phyloP scores from a whole-genome alignment of 2,888 invertebrate species.

The Geophilus truncorum region DNA sequence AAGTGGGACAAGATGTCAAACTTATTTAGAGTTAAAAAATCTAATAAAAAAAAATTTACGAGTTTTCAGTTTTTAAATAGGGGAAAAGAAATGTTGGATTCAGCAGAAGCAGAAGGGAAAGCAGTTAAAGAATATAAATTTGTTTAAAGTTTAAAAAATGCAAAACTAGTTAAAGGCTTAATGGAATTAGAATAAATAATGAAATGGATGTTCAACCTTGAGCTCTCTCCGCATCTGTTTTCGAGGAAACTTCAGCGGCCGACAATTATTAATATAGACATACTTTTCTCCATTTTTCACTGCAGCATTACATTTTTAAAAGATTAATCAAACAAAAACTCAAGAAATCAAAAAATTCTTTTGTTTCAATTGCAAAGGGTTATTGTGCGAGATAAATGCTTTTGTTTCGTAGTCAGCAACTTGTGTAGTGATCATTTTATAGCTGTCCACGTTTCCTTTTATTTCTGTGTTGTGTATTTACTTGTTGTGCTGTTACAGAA shows the following conservation, averaged over 20 bases:
- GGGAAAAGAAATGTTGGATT: not conserved
- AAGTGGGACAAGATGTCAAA: not conserved
- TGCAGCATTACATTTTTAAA: too few relatives aligned
- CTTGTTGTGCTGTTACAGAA: not conserved
- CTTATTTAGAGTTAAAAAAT: not conserved
- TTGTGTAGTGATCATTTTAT: not conserved
- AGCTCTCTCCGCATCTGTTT: too few relatives aligned
- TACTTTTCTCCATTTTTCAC: too few relatives aligned
- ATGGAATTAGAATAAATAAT: not conserved
- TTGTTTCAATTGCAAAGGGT: too few relatives aligned
- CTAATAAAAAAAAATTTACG: too few relatives aligned
- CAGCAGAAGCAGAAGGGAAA: not conserved
- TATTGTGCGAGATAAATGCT: not conserved
- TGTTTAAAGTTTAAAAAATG: not conserved
- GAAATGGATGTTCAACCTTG: not conserved
- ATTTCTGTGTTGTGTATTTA: not conserved
- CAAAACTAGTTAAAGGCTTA: not conserved
- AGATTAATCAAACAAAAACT: too few relatives aligned
- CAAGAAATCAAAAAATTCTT: too few relatives aligned
- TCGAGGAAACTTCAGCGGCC: too few relatives aligned
- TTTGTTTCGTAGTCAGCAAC: not conserved
- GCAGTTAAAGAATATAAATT: not conserved
- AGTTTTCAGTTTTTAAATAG: too few relatives aligned
- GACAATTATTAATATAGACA: too few relatives aligned
- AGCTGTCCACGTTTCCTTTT: not conserved